A percentile compares a stretch with the other conserved stretches of the same genome.
These are phyloP conservation scores for Merodon equestris DNA, from an alignment of 2,888 invertebrate species.

Conservation along the genomic window DNA sequence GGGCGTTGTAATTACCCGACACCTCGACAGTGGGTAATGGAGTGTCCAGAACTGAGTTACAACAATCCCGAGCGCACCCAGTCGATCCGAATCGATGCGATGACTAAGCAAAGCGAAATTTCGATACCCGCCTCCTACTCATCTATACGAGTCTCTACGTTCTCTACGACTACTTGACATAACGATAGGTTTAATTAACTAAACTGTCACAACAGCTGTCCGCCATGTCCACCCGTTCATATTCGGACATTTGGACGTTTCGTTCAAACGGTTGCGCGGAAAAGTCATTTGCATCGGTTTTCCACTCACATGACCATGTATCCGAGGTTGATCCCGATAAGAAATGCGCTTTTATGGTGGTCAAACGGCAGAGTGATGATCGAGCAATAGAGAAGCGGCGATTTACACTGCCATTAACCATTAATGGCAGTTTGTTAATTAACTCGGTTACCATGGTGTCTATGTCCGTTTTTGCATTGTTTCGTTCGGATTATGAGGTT, in stretches of 20 bases:
- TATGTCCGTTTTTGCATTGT: conserved; percentile 64
- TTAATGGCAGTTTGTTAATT: conserved; percentile 78
- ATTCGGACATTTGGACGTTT: conserved; percentile 32
- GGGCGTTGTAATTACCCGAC: conserved; percentile 54
- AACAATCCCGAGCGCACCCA: conserved; percentile 54
- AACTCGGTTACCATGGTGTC: conserved; percentile 71
- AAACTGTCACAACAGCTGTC: conserved; percentile 68
- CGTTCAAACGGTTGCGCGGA: background rate
- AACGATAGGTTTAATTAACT: conserved; percentile 70
- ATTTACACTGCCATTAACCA: conserved; percentile 49
- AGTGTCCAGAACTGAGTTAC: conserved; percentile 64
- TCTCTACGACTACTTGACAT: conserved; percentile 18
- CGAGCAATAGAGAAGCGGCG: conserved; percentile 36
- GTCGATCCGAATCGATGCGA: too few species aligned
- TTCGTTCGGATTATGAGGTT: conserved; percentile 41
- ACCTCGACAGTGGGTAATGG: conserved; percentile 41
- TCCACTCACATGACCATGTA: conserved; percentile 10
- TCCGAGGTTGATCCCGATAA: conserved; percentile 62
- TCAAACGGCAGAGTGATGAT: conserved; percentile 25
- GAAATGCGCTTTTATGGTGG: conserved; percentile 59
- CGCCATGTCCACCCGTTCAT: conserved; percentile 58
- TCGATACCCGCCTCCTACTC: conserved; percentile 36
- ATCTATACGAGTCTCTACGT: background rate
- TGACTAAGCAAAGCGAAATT: background rate
- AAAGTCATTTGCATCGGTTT: conserved; percentile 31